These are phyloP conservation scores for Burhinus bistriatus DNA, from an alignment of 2,113 vertebrate genomes.

Conservation along the genomic window DNA sequence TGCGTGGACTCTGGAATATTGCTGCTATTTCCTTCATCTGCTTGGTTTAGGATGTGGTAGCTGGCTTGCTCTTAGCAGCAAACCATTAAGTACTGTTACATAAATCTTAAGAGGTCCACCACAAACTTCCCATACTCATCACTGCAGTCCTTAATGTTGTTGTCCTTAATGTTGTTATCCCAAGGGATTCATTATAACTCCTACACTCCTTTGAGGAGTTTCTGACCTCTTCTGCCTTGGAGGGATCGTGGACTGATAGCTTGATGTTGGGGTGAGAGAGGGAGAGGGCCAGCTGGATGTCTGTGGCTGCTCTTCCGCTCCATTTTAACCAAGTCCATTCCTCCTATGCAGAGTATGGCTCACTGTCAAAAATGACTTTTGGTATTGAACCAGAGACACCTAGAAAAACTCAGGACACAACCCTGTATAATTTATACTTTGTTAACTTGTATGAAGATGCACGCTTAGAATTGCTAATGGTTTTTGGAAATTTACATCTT, in stretches of 20 bases:
- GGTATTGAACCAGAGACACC: neutral
- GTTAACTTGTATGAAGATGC: neutral
- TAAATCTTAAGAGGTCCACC: neutral
- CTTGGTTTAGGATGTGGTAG: neutral
- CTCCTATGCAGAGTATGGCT: neutral
- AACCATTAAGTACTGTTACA: neutral
- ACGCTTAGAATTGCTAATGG: neutral
- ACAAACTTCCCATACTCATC: neutral
- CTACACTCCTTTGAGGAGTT: neutral
- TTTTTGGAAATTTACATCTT: neutral
- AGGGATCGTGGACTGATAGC: neutral
- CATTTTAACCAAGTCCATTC: rapidly evolving
- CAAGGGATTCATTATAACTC: neutral
- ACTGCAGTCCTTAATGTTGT: neutral
- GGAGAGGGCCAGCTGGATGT: neutral
- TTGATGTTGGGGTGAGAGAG: neutral
- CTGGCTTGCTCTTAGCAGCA: neutral
- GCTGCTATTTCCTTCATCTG: neutral
- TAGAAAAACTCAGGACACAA: neutral
- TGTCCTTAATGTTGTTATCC: neutral
- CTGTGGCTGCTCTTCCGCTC: neutral
- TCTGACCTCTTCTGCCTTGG: neutral
- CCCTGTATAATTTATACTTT: neutral
- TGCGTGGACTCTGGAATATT: neutral
- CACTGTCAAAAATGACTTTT: neutral